Evolutionary conservation across 2,888 invertebrate genomes (phyloP).

Genomic region (Glyphotaelius pellucidus): DNA sequence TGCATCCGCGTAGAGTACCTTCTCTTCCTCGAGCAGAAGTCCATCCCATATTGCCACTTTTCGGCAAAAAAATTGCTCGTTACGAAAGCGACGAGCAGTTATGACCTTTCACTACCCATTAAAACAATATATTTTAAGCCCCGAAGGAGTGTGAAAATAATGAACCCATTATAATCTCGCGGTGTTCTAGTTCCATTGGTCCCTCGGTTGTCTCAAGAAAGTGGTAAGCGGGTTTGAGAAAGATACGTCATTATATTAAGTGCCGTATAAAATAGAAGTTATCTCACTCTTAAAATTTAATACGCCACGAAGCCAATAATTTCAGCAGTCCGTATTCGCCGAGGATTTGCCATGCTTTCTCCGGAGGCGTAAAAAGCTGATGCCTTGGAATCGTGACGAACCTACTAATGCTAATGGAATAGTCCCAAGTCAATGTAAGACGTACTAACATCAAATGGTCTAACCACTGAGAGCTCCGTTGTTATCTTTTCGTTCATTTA

Average conservation of each 20-base stretch:
- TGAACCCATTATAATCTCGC: background rate
- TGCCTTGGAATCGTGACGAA: conserved; percentile 29
- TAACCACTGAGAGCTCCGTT: background rate
- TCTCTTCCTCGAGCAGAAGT: too few species aligned
- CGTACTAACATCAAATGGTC: background rate
- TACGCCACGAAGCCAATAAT: background rate
- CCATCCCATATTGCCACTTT: too few species aligned
- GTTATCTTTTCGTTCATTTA: background rate
- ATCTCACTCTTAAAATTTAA: background rate
- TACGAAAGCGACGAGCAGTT: too few species aligned
- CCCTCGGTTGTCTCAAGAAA: background rate
- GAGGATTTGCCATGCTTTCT: conserved; percentile 28
- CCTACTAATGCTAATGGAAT: background rate
- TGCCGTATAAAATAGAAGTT: background rate
- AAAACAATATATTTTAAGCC: background rate
- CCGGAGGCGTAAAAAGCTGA: conserved; percentile 25
- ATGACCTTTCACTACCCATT: background rate
- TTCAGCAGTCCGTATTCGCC: background rate
- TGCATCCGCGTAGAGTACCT: too few species aligned
- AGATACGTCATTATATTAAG: background rate
- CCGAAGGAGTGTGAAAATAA: background rate
- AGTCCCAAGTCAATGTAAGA: background rate
- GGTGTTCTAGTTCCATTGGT: background rate
- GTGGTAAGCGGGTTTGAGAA: background rate
- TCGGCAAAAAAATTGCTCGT: background rate